A percentile compares a stretch with the other conserved stretches of the same genome.
These are phyloP conservation scores for Mionectes olivaceus DNA, from an alignment of 2,797 vertebrate species.

Conservation along the genomic window DNA sequence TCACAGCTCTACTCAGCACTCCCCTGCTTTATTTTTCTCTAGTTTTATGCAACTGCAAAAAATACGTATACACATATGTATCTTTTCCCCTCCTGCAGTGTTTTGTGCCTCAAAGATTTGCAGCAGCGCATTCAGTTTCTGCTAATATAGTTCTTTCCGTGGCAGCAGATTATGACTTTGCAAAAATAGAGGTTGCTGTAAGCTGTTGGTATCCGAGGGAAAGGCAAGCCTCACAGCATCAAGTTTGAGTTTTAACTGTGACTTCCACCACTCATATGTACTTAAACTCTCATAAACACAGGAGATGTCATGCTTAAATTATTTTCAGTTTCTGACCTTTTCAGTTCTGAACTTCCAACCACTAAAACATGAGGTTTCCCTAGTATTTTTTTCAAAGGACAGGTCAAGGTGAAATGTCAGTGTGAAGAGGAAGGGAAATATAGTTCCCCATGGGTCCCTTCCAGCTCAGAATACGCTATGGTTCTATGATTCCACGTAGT, in stretches of 20 bases:
- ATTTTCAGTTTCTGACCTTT: slow-evolving; percentile 55
- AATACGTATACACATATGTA: not conserved
- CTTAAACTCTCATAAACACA: slow-evolving; percentile 1
- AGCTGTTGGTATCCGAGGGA: not conserved
- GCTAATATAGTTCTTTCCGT: slow-evolving; percentile 55
- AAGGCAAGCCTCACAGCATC: not conserved
- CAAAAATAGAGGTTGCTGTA: slow-evolving; percentile 32
- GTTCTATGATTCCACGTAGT: not conserved
- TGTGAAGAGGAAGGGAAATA: slow-evolving; percentile 20
- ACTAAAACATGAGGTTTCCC: not conserved
- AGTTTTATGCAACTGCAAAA: slow-evolving; percentile 55
- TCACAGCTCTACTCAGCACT: not conserved
- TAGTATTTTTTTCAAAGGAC: slow-evolving; percentile 41
- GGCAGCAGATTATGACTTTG: slow-evolving; percentile 51
- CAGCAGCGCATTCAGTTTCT: slow-evolving; percentile 45
- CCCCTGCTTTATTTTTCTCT: slow-evolving; percentile 37
- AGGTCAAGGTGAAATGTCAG: slow-evolving; percentile 42
- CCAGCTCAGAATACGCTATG: not conserved
- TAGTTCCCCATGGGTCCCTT: not conserved
- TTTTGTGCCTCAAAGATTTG: slow-evolving; percentile 66
- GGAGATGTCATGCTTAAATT: slow-evolving; percentile 21
- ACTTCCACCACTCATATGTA: not conserved
- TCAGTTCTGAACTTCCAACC: not conserved
- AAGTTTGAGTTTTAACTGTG: slow-evolving; percentile 19
- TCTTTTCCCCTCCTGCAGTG: slow-evolving; percentile 39